Conservation (phyloP, 2,113 vertebrate genomes). For the Bubo bubo region DNA sequence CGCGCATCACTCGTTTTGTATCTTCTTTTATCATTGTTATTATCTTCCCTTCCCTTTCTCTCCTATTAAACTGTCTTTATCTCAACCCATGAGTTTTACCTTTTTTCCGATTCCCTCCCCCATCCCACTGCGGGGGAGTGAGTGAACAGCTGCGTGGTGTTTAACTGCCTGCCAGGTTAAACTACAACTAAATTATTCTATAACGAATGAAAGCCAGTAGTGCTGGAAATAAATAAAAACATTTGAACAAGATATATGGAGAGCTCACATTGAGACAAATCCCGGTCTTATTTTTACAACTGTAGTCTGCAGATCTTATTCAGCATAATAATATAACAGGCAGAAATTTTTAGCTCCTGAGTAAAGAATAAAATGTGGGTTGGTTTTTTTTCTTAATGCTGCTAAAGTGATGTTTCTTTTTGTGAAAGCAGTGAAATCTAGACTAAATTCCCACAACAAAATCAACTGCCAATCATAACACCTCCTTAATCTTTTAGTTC, state of each 20-base stretch:
- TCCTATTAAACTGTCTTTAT: too few relatives aligned
- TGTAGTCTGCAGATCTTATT: not conserved
- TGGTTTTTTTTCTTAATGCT: not conserved
- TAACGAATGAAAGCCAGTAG: not conserved
- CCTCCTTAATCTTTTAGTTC: not conserved
- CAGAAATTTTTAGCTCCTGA: not conserved
- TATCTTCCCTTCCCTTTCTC: too few relatives aligned
- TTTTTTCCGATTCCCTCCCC: too few relatives aligned
- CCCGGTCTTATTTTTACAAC: not conserved
- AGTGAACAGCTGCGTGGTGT: too few relatives aligned
- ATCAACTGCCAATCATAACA: not conserved
- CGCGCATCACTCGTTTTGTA: too few relatives aligned
- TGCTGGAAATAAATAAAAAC: not conserved
- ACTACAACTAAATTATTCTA: not conserved
- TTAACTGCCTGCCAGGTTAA: too few relatives aligned
- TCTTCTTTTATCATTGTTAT: too few relatives aligned
- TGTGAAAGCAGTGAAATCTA: not conserved
- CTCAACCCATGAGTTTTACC: too few relatives aligned
- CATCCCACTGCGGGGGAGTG: too few relatives aligned
- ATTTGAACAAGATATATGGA: not conserved
- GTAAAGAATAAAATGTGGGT: not conserved
- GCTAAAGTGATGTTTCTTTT: not conserved
- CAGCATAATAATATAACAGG: not conserved
- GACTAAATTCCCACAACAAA: not conserved
- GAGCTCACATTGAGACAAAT: not conserved